These are phyloP conservation scores for western clawed frog (Xenopus tropicalis) DNA, from an alignment of 2,113 vertebrate genomes.

Conservation along the genomic window UCB_Xtro_10.0 CM004445.2:91969001-91969500, in stretches of 20 bases:
- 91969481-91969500: too few relatives aligned
- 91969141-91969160: conserved; percentile 83
- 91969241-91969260: conserved; percentile 17
- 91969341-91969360: conserved; percentile 90
- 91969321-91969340: conserved; percentile 91
- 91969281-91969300: not conserved
- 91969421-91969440: conserved; percentile 95
- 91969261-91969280: conserved; percentile 21
- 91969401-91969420: conserved; percentile 92
- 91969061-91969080: too few relatives aligned
- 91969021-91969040: too few relatives aligned
- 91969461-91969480: not conserved
- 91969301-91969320: not conserved
- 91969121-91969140: conserved; percentile 81
- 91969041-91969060: too few relatives aligned
- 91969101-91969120: conserved; percentile 14
- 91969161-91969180: conserved; percentile 97
- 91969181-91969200: conserved; percentile 91
- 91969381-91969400: conserved; percentile 94
- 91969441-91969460: conserved; percentile 83
- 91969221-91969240: conserved; percentile 72
- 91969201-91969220: conserved; percentile 80
- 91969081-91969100: too few relatives aligned
- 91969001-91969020: too few relatives aligned
- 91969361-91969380: conserved; percentile 96